Evolutionary conservation across 2,113 vertebrate genomes (phyloP), one percentile per base, ranked within the genome.

Genomic region (Rhinogobius similis): DNA sequence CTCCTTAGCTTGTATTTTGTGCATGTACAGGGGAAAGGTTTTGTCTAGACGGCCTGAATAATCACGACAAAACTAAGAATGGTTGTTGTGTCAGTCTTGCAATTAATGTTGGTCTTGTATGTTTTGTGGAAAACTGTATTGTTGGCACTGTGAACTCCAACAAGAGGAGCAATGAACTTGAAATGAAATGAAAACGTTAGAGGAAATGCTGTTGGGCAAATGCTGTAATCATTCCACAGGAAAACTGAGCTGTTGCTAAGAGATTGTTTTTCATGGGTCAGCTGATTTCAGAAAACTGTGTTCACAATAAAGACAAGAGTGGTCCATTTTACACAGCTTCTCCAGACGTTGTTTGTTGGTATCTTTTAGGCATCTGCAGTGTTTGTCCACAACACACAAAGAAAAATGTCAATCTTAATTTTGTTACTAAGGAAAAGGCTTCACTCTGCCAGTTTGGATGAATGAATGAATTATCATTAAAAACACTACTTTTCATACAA

Each of bases 171-270:
- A 29, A 18, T 29, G 24, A 27, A 58, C 13, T 27, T 62, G 14
- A 5, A 29, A 18, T 29, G 24, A 27, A 58, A 4, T 27, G 39
- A 21, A 2, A 11, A 13, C 11, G 10, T 63, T 43, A 43, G 14
- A 43, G 62, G 62, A 63, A 63, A n/a, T 63, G 61, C 36, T 61
- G 27, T 63, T 24, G 38, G 61, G 12, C 10, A 12, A 36, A 39
- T 63, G 36, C 62, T 63, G 62, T 63, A 24, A 63, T 43, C n/a
- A 39, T 63, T 63, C 62, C 62, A 61, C 62, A 63, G 62, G 62
- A 63, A 63, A 63, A 63, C 13, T n/a, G 38, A 23, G 38, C 38
- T 43, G n/a, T 21, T 43, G 62, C 59, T 32, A 21, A 11, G 5
- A 20, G 29, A 24, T 43, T 26, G 11, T 43, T 43, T 23, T 63